These are phyloP conservation scores for Resseliella maxima DNA, from an alignment of 2,888 invertebrate species.

Conservation along the genomic window DNA sequence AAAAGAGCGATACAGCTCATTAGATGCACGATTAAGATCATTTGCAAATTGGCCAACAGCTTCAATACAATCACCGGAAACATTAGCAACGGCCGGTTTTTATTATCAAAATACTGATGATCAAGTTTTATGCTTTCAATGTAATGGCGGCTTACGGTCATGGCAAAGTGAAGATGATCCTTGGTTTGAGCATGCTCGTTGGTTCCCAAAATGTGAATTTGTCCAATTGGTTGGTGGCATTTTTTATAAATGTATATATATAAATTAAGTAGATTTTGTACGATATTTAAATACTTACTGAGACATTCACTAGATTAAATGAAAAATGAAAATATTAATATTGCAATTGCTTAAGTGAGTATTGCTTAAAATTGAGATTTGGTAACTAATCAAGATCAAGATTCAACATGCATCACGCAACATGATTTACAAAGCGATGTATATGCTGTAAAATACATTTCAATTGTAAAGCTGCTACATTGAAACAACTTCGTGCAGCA, in stretches of 20 bases:
- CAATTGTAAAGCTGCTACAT: no score
- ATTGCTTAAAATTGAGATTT: no score
- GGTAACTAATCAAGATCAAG: no score
- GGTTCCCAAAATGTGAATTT: slow-evolving; percentile 91
- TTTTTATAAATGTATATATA: no score
- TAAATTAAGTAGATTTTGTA: neutral
- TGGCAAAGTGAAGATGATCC: slow-evolving; percentile 93
- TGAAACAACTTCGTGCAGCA: no score
- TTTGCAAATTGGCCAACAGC: slow-evolving; percentile 82
- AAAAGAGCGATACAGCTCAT: slow-evolving; percentile 75
- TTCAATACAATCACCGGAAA: slow-evolving; percentile 79
- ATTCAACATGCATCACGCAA: no score
- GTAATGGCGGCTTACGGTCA: slow-evolving; percentile 89
- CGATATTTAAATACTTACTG: no score
- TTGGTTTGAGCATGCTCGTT: slow-evolving; percentile 93
- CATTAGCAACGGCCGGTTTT: slow-evolving; percentile 88
- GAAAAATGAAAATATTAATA: no score
- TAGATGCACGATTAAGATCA: slow-evolving; percentile 77
- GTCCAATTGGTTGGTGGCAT: slow-evolving; percentile 78
- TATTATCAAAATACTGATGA: slow-evolving; percentile 82
- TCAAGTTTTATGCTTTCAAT: slow-evolving; percentile 89
- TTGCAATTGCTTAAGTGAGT: no score
- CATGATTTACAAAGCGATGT: no score
- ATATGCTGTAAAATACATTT: no score
- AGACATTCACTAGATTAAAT: no score